phyloP scores from a whole-genome alignment of 2,888 invertebrate species.

The Abrostola triplasia region DNA sequence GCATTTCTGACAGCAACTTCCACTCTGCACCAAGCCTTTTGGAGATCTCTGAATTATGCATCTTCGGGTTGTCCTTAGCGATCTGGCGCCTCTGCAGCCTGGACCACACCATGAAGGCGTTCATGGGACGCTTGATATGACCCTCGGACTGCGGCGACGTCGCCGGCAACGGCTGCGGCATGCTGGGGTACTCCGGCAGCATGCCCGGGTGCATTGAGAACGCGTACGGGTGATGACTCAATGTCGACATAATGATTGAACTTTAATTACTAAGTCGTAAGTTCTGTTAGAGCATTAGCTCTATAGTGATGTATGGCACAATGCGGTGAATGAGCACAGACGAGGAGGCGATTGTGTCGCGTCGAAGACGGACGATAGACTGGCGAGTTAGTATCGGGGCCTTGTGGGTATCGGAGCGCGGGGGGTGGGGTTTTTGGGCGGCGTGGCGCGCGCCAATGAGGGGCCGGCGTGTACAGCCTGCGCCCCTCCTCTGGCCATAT shows the following conservation, averaged over 20 bases:
- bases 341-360: conserved; percentile 80
- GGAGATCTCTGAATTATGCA: conserved; percentile 97
- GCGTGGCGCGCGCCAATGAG: conserved; percentile 72
- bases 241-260: conserved; percentile 79
- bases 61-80: conserved; percentile 97
- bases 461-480: conserved; percentile 71
- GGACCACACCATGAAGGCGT: conserved; percentile 99
- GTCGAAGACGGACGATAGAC: conserved; percentile 84
- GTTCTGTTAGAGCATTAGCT: conserved; percentile 76
- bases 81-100: conserved; percentile 96
- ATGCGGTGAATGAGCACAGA: conserved; percentile 77
- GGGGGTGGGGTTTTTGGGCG: conserved; percentile 81
- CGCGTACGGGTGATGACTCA: conserved; percentile 87
- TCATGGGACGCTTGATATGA: conserved; percentile 99
- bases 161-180: conserved; percentile 81
- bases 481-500: conserved; percentile 74
- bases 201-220: conserved; percentile 86
- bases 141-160: conserved; percentile 89
- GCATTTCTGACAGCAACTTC: conserved; percentile 95
- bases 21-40: conserved; percentile 97
- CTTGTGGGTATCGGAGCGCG: conserved; percentile 73
- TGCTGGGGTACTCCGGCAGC: conserved; percentile 82
- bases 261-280: conserved; percentile 60
- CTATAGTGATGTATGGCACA: conserved; percentile 78
- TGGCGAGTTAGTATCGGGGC: conserved; percentile 71